Conservation (phyloP, 2,888 invertebrate species). For the Nysson spinosus region DNA sequence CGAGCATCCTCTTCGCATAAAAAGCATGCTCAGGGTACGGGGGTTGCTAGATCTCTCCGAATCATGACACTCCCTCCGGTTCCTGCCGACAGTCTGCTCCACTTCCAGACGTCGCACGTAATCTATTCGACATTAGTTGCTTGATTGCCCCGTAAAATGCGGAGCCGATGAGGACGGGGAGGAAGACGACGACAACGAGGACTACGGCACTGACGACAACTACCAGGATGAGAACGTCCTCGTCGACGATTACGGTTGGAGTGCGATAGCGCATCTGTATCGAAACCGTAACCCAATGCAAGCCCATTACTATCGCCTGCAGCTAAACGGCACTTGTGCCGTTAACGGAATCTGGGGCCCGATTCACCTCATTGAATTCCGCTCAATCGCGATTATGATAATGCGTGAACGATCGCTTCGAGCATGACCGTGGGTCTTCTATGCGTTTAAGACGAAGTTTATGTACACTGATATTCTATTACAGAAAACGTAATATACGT, state of each 20-base stretch:
- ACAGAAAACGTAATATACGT: too few species aligned
- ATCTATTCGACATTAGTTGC: slow-evolving; percentile 65
- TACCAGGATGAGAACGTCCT: slow-evolving; percentile 21
- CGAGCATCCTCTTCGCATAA: slow-evolving; percentile 49
- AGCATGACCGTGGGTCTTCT: slow-evolving; percentile 29
- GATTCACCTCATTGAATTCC: slow-evolving; percentile 66
- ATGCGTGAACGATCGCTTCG: slow-evolving; percentile 58
- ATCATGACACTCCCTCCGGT: slow-evolving; percentile 35
- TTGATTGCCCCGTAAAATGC: slow-evolving; percentile 66
- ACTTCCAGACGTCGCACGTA: slow-evolving; percentile 57
- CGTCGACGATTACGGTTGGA: slow-evolving; percentile 18
- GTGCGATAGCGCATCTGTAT: slow-evolving; percentile 25
- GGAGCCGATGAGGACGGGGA: slow-evolving; percentile 20
- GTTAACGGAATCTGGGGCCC: slow-evolving; percentile 66
- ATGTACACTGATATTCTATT: too few species aligned
- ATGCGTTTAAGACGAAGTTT: slow-evolving; percentile 19
- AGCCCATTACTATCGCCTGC: slow-evolving; percentile 63
- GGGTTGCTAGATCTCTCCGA: slow-evolving; percentile 26
- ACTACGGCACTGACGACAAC: slow-evolving; percentile 19
- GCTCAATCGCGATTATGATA: slow-evolving; percentile 64
- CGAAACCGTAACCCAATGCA: slow-evolving; percentile 53
- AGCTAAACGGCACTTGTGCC: slow-evolving; percentile 64
- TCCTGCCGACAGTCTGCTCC: slow-evolving; percentile 33
- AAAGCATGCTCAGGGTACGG: slow-evolving; percentile 36
- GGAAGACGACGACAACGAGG: not conserved